Evolutionary conservation across 2,113 vertebrate genomes (phyloP).

Genomic region (Oenanthe melanoleuca): DNA sequence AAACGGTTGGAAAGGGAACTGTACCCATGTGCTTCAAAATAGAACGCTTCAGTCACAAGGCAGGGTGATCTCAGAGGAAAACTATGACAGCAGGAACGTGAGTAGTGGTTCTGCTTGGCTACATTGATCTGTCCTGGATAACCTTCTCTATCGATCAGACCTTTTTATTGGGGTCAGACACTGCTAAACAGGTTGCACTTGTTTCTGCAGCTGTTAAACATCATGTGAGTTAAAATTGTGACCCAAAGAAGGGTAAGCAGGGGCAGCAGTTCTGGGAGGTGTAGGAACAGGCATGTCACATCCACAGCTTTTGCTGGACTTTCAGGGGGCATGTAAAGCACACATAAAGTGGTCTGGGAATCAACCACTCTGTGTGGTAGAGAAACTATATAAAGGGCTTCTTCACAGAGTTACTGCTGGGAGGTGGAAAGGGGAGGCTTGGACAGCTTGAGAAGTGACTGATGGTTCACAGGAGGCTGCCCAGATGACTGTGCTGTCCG

Average conservation of each 20-base stretch:
- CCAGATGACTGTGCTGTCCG: background rate
- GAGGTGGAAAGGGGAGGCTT: background rate
- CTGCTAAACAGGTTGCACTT: background rate
- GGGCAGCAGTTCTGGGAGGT: background rate
- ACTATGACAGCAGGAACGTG: background rate
- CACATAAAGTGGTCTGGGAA: background rate
- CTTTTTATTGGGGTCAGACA: background rate
- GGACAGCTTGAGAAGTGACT: background rate
- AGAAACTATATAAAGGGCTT: background rate
- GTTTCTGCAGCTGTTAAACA: background rate
- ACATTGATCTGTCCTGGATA: background rate
- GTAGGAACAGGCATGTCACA: background rate
- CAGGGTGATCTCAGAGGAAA: conserved; percentile 24
- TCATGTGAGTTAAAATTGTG: background rate
- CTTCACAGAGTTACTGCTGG: background rate
- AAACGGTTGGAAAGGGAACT: background rate
- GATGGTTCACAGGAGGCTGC: background rate
- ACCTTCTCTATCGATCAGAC: background rate
- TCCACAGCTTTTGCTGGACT: background rate
- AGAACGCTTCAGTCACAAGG: background rate
- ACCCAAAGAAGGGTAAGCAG: background rate
- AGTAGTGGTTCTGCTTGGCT: background rate
- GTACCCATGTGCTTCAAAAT: background rate
- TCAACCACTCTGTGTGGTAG: background rate
- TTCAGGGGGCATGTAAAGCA: background rate